phyloP scores from a whole-genome alignment of 2,888 invertebrate genomes.

The Pterostichus niger region DNA sequence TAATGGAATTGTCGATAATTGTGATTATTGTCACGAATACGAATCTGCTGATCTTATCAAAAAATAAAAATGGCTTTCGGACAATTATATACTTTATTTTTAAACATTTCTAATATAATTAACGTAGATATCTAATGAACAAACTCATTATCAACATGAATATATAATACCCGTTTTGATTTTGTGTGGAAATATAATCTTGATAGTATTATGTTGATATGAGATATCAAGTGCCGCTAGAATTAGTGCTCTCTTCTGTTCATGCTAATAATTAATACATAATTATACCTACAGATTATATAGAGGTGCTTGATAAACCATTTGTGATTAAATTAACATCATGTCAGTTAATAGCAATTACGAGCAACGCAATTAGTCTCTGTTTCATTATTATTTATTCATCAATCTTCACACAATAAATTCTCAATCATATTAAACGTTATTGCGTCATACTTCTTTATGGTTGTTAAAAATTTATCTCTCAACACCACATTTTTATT shows the following conservation, averaged over 20 bases:
- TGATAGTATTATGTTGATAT: background rate
- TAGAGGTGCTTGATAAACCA: conserved; percentile 24
- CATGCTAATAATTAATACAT: conserved; percentile 39
- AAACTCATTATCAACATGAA: background rate
- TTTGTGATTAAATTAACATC: conserved; percentile 49
- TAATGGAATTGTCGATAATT: conserved; percentile 39
- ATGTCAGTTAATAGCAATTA: conserved; percentile 39
- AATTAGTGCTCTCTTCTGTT: conserved; percentile 32
- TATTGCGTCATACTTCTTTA: background rate
- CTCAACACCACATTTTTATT: background rate
- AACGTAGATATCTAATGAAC: background rate
- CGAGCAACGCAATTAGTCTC: conserved; percentile 8
- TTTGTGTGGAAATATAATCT: background rate
- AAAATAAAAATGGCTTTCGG: conserved; percentile 16
- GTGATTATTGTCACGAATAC: conserved; percentile 43
- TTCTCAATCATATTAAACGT: conserved; percentile 2
- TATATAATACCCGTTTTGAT: background rate
- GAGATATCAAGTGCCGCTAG: background rate
- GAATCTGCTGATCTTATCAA: conserved; percentile 10
- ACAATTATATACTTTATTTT: conserved; percentile 28
- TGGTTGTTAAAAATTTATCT: background rate
- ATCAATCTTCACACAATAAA: conserved; percentile 28
- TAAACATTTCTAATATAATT: conserved; percentile 17
- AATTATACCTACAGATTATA: conserved; percentile 20
- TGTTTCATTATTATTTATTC: conserved; percentile 38